phyloP scores from a whole-genome alignment of 1,140 invertebrate species.

The Mesaphorura yosii region DNA sequence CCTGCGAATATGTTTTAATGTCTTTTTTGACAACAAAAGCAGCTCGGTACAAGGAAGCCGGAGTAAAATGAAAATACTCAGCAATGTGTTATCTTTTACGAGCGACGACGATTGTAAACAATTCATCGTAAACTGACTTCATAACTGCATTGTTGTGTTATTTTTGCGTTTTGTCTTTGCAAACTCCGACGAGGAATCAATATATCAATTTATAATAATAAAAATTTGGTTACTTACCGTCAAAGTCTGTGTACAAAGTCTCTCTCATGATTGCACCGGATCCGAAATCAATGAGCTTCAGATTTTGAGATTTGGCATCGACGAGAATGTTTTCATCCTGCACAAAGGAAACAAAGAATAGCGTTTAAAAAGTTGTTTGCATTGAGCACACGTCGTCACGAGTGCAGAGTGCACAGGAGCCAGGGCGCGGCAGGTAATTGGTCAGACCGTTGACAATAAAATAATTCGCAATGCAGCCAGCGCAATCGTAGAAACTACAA shows the following conservation, averaged over 20 bases:
- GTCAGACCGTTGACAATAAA: background rate
- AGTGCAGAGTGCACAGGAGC: background rate
- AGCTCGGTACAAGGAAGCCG: no score
- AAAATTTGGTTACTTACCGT: conserved; percentile 42
- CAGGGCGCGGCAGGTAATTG: background rate
- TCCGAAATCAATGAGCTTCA: conserved; percentile 56
- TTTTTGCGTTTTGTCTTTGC: no score
- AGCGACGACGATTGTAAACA: no score
- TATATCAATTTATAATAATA: background rate
- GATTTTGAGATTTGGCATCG: conserved; percentile 43
- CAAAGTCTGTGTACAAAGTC: conserved; percentile 51
- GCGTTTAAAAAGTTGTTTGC: background rate
- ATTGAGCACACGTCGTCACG: background rate
- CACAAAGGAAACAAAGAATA: conserved; percentile 20
- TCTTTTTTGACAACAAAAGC: no score
- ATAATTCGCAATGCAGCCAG: background rate
- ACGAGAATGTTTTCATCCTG: conserved; percentile 53
- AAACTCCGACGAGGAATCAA: background rate
- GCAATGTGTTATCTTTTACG: no score
- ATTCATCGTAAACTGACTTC: no score
- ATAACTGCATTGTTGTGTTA: no score
- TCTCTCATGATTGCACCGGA: conserved; percentile 52
- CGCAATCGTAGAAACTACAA: no score
- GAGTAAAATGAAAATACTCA: no score
- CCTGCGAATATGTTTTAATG: no score